phyloP scores from a whole-genome alignment of 2,888 invertebrate species.

The Cosmorhoe ocellata region DNA sequence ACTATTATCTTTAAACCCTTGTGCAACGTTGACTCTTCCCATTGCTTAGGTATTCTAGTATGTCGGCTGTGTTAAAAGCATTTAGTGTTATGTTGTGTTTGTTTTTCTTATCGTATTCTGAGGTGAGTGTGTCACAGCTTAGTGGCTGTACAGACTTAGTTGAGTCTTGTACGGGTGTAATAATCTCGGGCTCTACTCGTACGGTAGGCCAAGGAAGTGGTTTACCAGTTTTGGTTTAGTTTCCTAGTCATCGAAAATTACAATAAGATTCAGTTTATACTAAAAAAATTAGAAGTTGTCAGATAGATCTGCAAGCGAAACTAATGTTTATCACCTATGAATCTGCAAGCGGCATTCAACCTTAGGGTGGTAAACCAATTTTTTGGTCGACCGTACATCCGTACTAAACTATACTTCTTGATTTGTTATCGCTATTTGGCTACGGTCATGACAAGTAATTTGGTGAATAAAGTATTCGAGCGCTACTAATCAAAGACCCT shows the following conservation, averaged over 20 bases:
- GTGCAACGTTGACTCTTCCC: constrained; percentile 42
- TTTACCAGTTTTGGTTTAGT: too few relatives aligned
- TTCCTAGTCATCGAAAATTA: too few relatives aligned
- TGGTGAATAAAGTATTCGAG: background rate
- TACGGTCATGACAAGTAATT: background rate
- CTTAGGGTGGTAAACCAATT: too few relatives aligned
- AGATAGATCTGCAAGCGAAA: too few relatives aligned
- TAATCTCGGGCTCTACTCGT: background rate
- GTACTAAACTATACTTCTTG: background rate
- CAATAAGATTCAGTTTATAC: too few relatives aligned
- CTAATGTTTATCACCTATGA: too few relatives aligned
- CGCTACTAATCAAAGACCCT: background rate
- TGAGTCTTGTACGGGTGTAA: background rate
- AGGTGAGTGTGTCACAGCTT: constrained; percentile 32
- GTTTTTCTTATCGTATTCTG: constrained; percentile 45
- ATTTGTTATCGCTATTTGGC: background rate
- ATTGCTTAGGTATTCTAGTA: constrained; percentile 38
- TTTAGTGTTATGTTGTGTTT: constrained; percentile 41
- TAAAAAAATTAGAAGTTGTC: too few relatives aligned
- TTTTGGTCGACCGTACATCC: too few relatives aligned
- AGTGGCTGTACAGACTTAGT: background rate
- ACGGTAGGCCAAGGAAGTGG: too few relatives aligned
- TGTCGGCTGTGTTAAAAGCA: constrained; percentile 43
- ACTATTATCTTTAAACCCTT: constrained; percentile 34
- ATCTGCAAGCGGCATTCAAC: too few relatives aligned